Base-by-base conservation (phyloP, 1,140 invertebrate species). In the Anthonomus grandis region DNA sequence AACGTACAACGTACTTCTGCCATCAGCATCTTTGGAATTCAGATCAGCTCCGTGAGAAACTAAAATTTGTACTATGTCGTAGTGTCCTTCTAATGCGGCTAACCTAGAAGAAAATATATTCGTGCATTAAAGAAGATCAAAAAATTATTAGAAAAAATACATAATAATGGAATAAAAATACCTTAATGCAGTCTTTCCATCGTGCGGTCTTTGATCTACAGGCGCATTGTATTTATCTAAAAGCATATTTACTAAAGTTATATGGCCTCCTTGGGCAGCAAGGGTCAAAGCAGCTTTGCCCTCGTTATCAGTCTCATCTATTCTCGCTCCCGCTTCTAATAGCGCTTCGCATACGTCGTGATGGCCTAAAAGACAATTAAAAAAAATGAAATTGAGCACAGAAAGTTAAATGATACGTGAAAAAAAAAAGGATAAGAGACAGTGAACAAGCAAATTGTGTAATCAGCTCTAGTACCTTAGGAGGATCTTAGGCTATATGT, bases 161-260 rank as follows among this genome's bases (percentile, higher is more conserved):
- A 17, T 41, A 18, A 54, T 23, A 45, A 46, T n/a, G 19, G 36
- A 27, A 27, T n/a, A n/a, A n/a, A n/a, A n/a, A n/a, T 73, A 84
- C 75, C 94, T 83, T n/a, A 97, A 78, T 0, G 95, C 91, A 4
- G 93, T 96, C 75, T 93, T 93, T 4, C 93, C 93, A 75, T 97
- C 93, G 70, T 95, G 91, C 19, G 93, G 91, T 45, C 86, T 81
- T 68, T 94, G 91, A 76, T 97, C 90, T 4, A 94, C 87, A 4
- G 87, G 84, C 15, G 91, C 89, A 23, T 78, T 81, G 72, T 87
- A 84, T 42, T 85, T 80, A 56, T 86, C 82, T n/a, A 93, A 66
- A 2, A 94, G 77, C 45, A 83, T 75, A 55, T 82, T 80, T 0
- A 90, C 86, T 10, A 93, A 65, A 45, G 78, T 73, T 1, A 81